Evolutionary conservation across 2,113 vertebrate species (phyloP), one percentile per base, ranked within the genome.

Genomic region (Columba livia): DNA sequence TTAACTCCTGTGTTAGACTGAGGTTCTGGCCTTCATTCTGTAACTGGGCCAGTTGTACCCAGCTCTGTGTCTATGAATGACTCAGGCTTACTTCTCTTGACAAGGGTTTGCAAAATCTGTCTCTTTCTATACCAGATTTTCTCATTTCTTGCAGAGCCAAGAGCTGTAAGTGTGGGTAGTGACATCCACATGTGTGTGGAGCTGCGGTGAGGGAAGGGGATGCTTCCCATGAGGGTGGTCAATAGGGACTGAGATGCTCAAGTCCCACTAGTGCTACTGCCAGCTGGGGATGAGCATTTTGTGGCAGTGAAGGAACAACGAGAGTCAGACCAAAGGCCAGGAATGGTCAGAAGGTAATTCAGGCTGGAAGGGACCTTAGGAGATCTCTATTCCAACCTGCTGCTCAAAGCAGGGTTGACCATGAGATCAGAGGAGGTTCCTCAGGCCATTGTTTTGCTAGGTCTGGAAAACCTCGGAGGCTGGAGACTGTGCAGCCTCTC

Each of bases 91-190:
- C 42, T 79, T 93, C 48, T 82, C 26, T 56, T 53, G 38, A 58
- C 11, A 34, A 44, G 31, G 20, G 14, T 89, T 57, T 84, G 26
- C 29, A 81, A 77, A 78, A 61, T 51, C 53, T 90, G 57, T 1
- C 19, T 82, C 15, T 77, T 69, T 80, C 53, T 70, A 6, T 57
- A 31, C 19, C 18, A 17, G 16, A 9, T 65, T 65, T 53, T 79
- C 4, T 38, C 0, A 11, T 53, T 92, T 83, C 31, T 73, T 78
- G 14, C 8, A 23, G 70, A 67, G 42, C 44, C 42, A 57, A 47
- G 66, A 48, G 24, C 36, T 83, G 15, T 60, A 48, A 57, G 26
- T 0, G 0, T 53, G n/a, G 15, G 6, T 54, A 16, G 31, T 34
- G 66, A 19, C 34, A 53, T 34, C 42, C 25, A 10, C 0, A 0